These are phyloP conservation scores for Microtus montanus DNA, from an alignment of 2,113 vertebrate genomes.

Conservation along the genomic window DNA sequence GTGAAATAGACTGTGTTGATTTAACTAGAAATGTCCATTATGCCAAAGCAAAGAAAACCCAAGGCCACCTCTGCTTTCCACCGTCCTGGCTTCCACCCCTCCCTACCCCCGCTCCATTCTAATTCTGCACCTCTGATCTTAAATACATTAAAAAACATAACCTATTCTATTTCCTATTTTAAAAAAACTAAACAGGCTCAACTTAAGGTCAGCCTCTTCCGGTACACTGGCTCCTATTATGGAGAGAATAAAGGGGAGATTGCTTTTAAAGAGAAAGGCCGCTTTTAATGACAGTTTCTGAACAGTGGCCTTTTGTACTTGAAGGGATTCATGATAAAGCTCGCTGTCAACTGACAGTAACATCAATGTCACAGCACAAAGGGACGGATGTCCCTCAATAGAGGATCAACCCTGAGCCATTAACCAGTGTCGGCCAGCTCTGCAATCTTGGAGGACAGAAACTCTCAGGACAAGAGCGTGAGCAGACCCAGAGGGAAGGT, in stretches of 20 bases:
- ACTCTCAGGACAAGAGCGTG: background rate
- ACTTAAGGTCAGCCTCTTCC: conserved; percentile 71
- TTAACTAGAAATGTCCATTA: conserved; percentile 68
- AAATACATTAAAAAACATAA: conserved; percentile 65
- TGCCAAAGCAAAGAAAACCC: conserved; percentile 61
- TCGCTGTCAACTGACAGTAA: conserved; percentile 78
- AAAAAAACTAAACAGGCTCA: conserved; percentile 58
- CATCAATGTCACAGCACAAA: conserved; percentile 79
- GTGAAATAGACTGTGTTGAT: conserved; percentile 54
- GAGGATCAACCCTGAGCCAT: conserved; percentile 71
- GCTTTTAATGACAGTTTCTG: conserved; percentile 78
- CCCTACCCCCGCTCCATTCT: background rate
- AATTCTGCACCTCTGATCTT: conserved; percentile 62
- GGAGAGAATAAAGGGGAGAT: conserved; percentile 74
- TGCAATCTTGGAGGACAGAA: conserved; percentile 10
- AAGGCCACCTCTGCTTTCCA: conserved; percentile 33
- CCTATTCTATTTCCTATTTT: conserved; percentile 51
- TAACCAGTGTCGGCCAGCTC: conserved; percentile 54
- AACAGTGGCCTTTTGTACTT: conserved; percentile 80
- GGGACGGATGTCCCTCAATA: conserved; percentile 65
- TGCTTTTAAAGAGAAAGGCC: conserved; percentile 76
- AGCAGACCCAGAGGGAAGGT: background rate
- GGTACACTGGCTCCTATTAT: conserved; percentile 69
- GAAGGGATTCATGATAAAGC: conserved; percentile 76
- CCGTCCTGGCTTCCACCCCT: background rate